Evolutionary conservation across 2,113 vertebrate genomes (phyloP).

Genomic region (Dolichallabes microphthalmus): DNA sequence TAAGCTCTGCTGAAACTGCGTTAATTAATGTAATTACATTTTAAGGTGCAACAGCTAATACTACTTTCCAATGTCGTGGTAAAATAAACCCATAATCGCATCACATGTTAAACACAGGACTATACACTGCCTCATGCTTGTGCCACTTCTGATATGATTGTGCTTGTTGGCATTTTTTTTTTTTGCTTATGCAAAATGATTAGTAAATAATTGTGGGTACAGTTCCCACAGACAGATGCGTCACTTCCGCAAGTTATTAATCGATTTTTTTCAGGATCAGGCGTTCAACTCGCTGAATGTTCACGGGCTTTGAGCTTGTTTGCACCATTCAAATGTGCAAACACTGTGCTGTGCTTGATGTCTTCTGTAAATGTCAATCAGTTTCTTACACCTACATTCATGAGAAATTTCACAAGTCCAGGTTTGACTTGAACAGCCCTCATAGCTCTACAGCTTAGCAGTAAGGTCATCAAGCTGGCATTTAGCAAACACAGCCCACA

Average conservation of each 20-base stretch:
- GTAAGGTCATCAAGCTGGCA: not conserved
- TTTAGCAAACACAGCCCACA: conserved; percentile 13
- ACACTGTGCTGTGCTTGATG: too few species aligned
- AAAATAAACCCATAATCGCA: not conserved
- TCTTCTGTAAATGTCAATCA: too few species aligned
- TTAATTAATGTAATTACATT: not conserved
- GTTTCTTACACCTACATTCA: too few species aligned
- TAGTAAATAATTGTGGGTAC: not conserved
- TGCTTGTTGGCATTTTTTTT: not conserved
- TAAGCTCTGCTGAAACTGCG: not conserved
- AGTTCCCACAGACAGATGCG: too few species aligned
- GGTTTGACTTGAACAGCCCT: too few species aligned
- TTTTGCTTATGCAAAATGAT: not conserved
- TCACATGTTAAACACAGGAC: not conserved
- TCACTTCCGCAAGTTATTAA: too few species aligned
- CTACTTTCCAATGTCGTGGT: not conserved
- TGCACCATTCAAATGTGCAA: too few species aligned
- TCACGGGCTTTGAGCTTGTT: too few species aligned
- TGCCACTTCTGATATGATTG: not conserved
- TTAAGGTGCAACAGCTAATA: not conserved
- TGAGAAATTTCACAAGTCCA: too few species aligned
- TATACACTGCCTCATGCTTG: not conserved
- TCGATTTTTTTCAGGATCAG: too few species aligned
- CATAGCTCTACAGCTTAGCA: not conserved
- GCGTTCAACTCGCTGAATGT: too few species aligned